These are phyloP conservation scores for Paedocypris sp. DNA, from an alignment of 2,113 vertebrate genomes.

Conservation along the genomic window DNA sequence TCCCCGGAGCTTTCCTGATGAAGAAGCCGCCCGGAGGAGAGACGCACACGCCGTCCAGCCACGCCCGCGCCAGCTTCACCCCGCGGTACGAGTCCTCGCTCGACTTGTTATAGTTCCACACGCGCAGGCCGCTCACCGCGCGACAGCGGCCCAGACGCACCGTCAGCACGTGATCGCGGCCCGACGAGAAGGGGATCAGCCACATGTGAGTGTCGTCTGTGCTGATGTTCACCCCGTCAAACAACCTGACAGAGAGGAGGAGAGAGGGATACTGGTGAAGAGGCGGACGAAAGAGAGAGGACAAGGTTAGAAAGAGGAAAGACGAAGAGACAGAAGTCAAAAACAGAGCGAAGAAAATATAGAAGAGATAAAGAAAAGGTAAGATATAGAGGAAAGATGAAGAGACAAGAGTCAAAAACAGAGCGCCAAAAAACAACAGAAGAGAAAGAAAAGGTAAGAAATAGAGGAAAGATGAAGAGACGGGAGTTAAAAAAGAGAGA, in stretches of 20 bases:
- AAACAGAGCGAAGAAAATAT: no score
- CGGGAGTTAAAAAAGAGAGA: no score
- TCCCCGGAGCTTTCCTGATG: slow-evolving; percentile 85
- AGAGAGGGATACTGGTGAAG: not conserved
- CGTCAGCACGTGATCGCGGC: slow-evolving; percentile 70
- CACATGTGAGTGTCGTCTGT: slow-evolving; percentile 89
- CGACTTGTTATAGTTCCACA: slow-evolving; percentile 99
- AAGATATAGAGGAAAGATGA: no score
- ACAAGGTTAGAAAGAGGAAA: no score
- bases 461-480: no score
- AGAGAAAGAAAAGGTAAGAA: no score
- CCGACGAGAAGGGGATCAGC: slow-evolving; percentile 82
- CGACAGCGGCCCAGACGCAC: slow-evolving; percentile 68
- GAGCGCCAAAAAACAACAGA: no score
- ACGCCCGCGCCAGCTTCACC: slow-evolving; percentile 78
- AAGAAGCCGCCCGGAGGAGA: slow-evolving; percentile 83
- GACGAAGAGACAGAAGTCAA: no score
- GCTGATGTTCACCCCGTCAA: slow-evolving; percentile 87
- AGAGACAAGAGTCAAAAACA: no score
- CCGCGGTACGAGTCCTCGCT: slow-evolving; percentile 94
- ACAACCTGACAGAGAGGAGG: slow-evolving; percentile 60
- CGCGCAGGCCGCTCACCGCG: slow-evolving; percentile 77
- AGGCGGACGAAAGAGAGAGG: no score
- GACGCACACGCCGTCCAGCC: slow-evolving; percentile 69
- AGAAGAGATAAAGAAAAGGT: no score